Evolutionary conservation across 2,113 vertebrate genomes (phyloP), one percentile per base, ranked within the genome.

Genomic region (Notothenia rossii): DNA sequence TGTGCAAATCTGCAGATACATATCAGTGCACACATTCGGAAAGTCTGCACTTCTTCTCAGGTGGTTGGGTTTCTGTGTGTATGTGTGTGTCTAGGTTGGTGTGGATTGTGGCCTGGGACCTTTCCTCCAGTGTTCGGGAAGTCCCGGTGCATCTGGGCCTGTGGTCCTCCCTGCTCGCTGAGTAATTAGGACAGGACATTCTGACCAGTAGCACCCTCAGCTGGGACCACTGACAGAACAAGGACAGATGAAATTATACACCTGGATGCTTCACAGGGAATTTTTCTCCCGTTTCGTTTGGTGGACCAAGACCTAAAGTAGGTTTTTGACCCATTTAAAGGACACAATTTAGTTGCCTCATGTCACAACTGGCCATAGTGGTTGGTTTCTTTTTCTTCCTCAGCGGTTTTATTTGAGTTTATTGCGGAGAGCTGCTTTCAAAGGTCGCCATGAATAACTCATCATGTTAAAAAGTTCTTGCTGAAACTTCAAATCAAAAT

Each of bases 131-230:
- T 50, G 50, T 61, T 76, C 2, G n/a, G 46, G 81, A 83, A 74
- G 76, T 84, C 88, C 82, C 77, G 4, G 73, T 83, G 58, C 87
- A 87, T 86, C 77, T 86, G 82, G 82, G 61, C 88, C 88, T 68
- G 79, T 84, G 85, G 80, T 84, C 78, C 58, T 85, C 71, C 73
- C 86, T 77, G 81, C 75, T 79, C 65, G 75, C 82, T 13, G 59
- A 33, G 82, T 91, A 92, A 93, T 90, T 88, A 91, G 92, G 88
- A 88, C 89, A 89, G 84, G 91, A 86, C 91, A 78, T 58, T 79
- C 67, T 91, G 89, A 91, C 91, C 88, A 88, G 80, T 72, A 53
- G 48, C 82, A 70, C 81, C 70, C 77, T 88, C 90, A 86, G 82
- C 79, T 86, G 83, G 90, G 87, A 87, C 79, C 87, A 64, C 69